These are phyloP conservation scores for Patella ulyssiponensis DNA, from an alignment of 2,888 invertebrate species.

Conservation along the genomic window DNA sequence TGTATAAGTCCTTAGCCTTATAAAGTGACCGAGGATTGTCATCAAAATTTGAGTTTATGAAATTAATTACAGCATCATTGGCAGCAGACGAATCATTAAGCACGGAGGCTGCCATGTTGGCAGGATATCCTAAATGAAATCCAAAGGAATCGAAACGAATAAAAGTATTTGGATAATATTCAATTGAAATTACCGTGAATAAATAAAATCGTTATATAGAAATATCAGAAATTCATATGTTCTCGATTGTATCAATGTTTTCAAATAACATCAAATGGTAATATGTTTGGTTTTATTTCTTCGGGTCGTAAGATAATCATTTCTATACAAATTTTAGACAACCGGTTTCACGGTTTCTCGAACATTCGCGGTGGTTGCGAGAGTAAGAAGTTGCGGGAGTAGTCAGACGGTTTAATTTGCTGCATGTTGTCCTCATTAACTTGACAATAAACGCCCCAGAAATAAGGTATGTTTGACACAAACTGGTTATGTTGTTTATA, in stretches of 20 bases:
- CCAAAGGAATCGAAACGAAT: no score
- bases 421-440: no score
- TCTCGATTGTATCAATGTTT: neutral
- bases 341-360: conserved; percentile 4
- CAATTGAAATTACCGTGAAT: no score
- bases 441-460: no score
- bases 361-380: neutral
- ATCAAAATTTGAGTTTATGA: conserved; percentile 54
- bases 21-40: conserved; percentile 49
- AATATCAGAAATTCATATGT: neutral
- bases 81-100: conserved; percentile 25
- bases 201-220: neutral
- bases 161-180: no score
- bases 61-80: conserved; percentile 45
- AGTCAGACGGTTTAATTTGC: no score
- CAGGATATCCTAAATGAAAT: neutral
- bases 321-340: neutral
- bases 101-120: conserved; percentile 47
- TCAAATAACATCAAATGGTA: neutral
- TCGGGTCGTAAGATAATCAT: no score
- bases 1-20: conserved; percentile 47
- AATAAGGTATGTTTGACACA: no score
- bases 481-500: no score
- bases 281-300: no score
- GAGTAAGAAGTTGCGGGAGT: neutral